Conservation (phyloP, 2,888 invertebrate species). For the Gymnoscelis rufifasciata region DNA sequence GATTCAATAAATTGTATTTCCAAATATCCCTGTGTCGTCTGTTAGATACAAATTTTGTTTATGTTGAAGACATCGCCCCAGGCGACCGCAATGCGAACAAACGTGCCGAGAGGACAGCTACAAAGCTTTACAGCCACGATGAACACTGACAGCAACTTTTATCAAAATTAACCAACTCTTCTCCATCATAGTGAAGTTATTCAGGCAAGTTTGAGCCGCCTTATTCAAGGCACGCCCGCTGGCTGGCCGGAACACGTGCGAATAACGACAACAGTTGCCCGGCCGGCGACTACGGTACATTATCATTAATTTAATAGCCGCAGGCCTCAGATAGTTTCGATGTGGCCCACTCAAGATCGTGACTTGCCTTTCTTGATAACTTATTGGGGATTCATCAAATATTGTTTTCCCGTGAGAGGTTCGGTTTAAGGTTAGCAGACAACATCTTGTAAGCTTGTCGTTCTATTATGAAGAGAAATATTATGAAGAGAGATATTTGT, state of each 20-base stretch:
- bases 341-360: slow-evolving; percentile 39
- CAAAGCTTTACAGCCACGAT: slow-evolving; percentile 9
- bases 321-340: slow-evolving; percentile 37
- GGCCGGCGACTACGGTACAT: slow-evolving; percentile 39
- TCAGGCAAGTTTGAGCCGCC: slow-evolving; percentile 28
- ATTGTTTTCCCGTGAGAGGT: slow-evolving; percentile 10
- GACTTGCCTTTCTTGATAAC: slow-evolving; percentile 38
- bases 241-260: slow-evolving; percentile 51
- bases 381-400: slow-evolving; percentile 23
- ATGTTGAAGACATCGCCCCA: not conserved
- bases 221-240: slow-evolving; percentile 40
- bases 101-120: slow-evolving; percentile 8
- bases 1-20: no score
- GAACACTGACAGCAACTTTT: slow-evolving; percentile 20
- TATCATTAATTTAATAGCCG: slow-evolving; percentile 64
- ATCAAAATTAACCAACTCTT: slow-evolving; percentile 22
- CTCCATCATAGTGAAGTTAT: slow-evolving; percentile 20
- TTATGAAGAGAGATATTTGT: no score
- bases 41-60: no score
- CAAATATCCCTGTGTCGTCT: no score
- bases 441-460: not conserved
- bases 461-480: no score
- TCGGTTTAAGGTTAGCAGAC: no score
- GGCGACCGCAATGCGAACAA: slow-evolving; percentile 7
- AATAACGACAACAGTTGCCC: slow-evolving; percentile 55